phyloP scores from a whole-genome alignment of 2,797 vertebrate genomes.

The Tragelaphus oryx region DNA sequence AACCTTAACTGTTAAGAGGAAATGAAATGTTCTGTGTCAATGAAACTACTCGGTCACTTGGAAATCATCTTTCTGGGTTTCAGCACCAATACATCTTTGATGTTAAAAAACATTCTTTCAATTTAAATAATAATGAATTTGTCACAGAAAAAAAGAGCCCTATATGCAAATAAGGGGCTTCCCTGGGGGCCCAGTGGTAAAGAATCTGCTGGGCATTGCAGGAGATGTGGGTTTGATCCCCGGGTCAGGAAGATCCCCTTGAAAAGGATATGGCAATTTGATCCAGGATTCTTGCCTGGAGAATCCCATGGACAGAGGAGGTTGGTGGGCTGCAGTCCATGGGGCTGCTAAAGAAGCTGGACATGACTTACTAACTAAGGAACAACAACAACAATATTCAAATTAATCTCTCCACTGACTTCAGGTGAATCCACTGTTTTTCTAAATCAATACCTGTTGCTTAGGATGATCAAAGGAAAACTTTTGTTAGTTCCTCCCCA shows the following conservation, averaged over 20 bases:
- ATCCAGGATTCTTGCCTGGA: neutral
- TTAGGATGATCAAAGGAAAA: neutral
- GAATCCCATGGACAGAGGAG: neutral
- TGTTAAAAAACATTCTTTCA: slow-evolving; percentile 5
- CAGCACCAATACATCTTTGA: neutral
- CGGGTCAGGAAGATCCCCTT: neutral
- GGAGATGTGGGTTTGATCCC: neutral
- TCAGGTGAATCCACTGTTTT: slow-evolving; percentile 33
- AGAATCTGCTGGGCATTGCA: neutral
- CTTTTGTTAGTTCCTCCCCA: neutral
- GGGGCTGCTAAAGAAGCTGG: neutral
- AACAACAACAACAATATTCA: neutral
- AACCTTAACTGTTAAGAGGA: neutral
- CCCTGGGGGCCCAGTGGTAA: neutral
- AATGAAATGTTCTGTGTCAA: slow-evolving; percentile 13
- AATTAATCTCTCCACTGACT: slow-evolving; percentile 3
- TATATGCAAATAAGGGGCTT: neutral
- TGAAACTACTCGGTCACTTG: neutral
- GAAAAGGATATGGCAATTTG: neutral
- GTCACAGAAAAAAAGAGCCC: neutral
- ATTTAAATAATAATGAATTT: neutral
- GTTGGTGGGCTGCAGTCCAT: neutral
- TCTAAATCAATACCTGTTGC: neutral
- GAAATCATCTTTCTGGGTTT: neutral
- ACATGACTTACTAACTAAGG: neutral